Evolutionary conservation across 2,113 vertebrate genomes (phyloP).

Genomic region (Halcyon senegalensis): DNA sequence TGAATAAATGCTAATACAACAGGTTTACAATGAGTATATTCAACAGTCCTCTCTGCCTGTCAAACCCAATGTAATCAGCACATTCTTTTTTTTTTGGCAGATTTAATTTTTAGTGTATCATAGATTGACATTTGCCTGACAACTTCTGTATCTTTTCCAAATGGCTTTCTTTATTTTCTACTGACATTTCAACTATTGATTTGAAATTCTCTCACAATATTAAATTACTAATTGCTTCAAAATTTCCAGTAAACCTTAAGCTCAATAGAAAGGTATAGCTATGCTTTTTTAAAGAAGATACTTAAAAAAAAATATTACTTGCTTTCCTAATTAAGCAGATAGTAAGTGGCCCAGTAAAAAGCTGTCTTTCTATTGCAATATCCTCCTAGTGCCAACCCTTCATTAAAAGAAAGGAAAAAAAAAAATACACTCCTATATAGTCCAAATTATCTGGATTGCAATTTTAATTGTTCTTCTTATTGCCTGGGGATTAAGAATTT

Average conservation of each 20-base stretch:
- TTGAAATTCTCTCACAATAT: constrained; percentile 3
- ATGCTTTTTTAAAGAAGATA: not conserved
- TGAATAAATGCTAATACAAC: constrained; percentile 45
- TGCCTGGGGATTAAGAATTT: not conserved
- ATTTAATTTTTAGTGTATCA: constrained; percentile 17
- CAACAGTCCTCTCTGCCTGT: constrained; percentile 7
- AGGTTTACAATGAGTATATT: not conserved
- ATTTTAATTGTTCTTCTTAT: constrained; percentile 12
- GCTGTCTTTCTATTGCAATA: not conserved
- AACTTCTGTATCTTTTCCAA: constrained; percentile 16
- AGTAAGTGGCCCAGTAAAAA: not conserved
- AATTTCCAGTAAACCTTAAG: not conserved
- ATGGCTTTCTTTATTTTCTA: constrained; percentile 6
- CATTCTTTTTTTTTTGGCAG: not conserved
- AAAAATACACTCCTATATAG: not conserved
- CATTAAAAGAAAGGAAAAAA: not conserved
- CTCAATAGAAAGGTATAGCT: not conserved
- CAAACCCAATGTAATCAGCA: constrained; percentile 9
- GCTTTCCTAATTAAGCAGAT: not conserved
- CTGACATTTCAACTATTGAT: constrained; percentile 5
- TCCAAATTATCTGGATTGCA: not conserved
- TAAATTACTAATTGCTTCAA: constrained; percentile 24
- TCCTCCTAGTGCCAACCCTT: not conserved
- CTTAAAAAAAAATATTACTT: not conserved
- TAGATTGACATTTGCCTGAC: constrained; percentile 50